Evolutionary conservation across 2,113 vertebrate species (phyloP).

Genomic region (Tachysurus vachellii): DNA sequence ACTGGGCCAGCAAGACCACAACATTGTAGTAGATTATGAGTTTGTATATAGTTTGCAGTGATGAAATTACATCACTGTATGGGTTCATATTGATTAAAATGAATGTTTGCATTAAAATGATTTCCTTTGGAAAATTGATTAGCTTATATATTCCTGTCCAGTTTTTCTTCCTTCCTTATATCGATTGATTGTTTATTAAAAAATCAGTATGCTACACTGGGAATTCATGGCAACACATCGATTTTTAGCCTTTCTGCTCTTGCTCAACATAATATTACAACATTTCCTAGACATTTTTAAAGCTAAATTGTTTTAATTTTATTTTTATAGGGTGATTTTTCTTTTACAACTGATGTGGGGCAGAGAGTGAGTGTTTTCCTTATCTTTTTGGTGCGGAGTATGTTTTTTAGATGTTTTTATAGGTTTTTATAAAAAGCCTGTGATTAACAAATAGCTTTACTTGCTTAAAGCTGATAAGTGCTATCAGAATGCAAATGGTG

Average conservation of each 20-base stretch:
- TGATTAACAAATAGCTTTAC: conserved; percentile 52
- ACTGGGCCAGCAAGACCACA: background rate
- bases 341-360: conserved; percentile 23
- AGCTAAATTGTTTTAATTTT: conserved; percentile 17
- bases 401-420: conserved; percentile 40
- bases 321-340: conserved; percentile 26
- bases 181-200: background rate
- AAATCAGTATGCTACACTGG: background rate
- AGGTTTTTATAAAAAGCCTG: conserved; percentile 34
- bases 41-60: background rate
- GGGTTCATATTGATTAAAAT: background rate
- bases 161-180: background rate
- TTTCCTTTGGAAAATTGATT: background rate
- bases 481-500: conserved; percentile 55
- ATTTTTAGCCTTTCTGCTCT: background rate
- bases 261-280: background rate
- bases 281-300: conserved; percentile 15
- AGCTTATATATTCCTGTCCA: background rate
- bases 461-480: conserved; percentile 47
- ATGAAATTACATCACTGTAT: background rate
- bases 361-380: conserved; percentile 17
- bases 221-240: background rate
- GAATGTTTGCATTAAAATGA: background rate
- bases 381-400: background rate
- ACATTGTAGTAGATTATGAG: background rate